Conservation (phyloP, 2,888 invertebrate species). For the Drosophila pullipes region DNA sequence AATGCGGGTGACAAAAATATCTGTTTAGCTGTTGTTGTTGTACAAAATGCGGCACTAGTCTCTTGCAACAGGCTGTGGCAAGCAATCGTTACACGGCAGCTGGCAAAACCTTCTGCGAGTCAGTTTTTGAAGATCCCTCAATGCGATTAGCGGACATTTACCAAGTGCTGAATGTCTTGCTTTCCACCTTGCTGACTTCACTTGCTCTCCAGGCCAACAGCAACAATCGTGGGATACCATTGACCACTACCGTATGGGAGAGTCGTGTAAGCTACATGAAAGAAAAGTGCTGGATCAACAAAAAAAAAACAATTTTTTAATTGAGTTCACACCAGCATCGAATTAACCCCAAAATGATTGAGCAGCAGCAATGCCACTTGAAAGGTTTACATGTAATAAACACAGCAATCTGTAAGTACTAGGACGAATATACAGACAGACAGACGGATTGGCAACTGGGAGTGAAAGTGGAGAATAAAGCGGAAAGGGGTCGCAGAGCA, state of each 20-base stretch:
- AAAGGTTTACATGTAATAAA: conserved; percentile 50
- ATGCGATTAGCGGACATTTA: conserved; percentile 45
- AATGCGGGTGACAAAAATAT: conserved; percentile 62
- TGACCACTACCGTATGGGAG: conserved; percentile 2
- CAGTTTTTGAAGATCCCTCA: conserved; percentile 44
- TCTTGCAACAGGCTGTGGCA: conserved; percentile 26
- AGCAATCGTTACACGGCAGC: conserved; percentile 40
- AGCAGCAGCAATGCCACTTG: conserved; percentile 45
- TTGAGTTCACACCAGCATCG: conserved; percentile 56
- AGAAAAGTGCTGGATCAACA: not conserved
- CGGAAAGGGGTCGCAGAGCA: conserved; percentile 24
- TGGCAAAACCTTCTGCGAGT: conserved; percentile 16
- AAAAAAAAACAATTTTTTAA: conserved; percentile 54
- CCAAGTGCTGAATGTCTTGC: conserved; percentile 14
- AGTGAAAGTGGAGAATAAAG: conserved; percentile 16
- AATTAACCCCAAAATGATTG: conserved; percentile 57
- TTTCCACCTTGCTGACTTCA: conserved; percentile 1
- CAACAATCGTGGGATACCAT: conserved; percentile 32
- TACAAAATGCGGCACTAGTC: not conserved
- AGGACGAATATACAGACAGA: not conserved
- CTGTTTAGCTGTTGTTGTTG: conserved; percentile 10
- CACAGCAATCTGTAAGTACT: conserved; percentile 9
- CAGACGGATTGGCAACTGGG: not conserved
- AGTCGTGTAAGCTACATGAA: not conserved
- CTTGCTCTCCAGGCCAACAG: conserved; percentile 5